phyloP scores from a whole-genome alignment of 2,888 invertebrate species.

The Idaea aversata region DNA sequence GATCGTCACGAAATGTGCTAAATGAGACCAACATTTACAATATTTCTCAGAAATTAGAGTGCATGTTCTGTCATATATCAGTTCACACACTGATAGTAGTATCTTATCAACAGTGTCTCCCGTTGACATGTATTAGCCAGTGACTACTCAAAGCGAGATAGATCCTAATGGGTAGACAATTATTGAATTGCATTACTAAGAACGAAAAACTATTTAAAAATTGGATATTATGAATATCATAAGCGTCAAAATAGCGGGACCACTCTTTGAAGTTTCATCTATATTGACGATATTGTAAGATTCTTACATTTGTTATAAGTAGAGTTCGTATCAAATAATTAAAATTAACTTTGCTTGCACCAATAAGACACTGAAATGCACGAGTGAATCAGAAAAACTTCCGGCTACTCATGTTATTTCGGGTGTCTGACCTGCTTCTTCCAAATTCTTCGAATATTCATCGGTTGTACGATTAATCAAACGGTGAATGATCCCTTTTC shows the following conservation, averaged over 20 bases:
- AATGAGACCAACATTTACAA: background rate
- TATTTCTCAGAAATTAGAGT: background rate
- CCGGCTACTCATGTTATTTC: constrained; percentile 54
- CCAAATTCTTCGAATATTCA: constrained; percentile 48
- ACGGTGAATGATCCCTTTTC: constrained; percentile 24
- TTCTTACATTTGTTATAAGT: too few relatives aligned
- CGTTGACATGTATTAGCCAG: background rate
- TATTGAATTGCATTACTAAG: background rate
- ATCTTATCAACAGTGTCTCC: background rate
- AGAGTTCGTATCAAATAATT: background rate
- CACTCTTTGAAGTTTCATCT: background rate
- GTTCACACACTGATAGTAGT: background rate
- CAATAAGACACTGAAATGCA: constrained; percentile 43
- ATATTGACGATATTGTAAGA: background rate
- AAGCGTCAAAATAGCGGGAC: too few relatives aligned
- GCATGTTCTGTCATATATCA: background rate
- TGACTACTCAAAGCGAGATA: background rate
- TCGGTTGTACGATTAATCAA: constrained; percentile 40
- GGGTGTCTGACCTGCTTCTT: constrained; percentile 56
- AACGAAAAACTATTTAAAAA: background rate
- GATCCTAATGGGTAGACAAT: background rate
- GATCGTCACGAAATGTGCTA: constrained; percentile 4
- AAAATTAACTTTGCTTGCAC: background rate
- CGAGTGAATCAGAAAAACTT: constrained; percentile 57
- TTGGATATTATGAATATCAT: too few relatives aligned